phyloP scores from a whole-genome alignment of 2,888 invertebrate genomes.

The Caenorhabditis parvicauda region DNA sequence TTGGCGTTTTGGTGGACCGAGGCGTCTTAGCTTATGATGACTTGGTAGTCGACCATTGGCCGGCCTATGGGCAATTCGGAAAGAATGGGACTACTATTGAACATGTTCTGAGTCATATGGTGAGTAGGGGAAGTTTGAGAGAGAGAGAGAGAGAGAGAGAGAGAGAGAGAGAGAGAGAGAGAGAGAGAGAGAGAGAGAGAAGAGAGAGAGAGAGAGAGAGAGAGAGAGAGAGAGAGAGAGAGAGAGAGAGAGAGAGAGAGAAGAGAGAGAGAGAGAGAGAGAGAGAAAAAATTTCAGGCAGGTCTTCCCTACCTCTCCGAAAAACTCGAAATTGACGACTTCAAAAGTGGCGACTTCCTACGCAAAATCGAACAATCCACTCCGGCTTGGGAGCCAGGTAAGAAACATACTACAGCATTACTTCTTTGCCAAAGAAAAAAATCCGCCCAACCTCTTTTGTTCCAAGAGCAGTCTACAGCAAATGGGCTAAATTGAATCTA shows the following conservation, averaged over 20 bases:
- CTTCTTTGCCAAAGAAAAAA: background rate
- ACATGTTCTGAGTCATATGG: constrained; percentile 64
- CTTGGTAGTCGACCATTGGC: constrained; percentile 63
- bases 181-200: too few relatives aligned
- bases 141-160: too few relatives aligned
- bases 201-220: too few relatives aligned
- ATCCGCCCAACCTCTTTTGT: too few relatives aligned
- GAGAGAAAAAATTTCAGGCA: constrained; percentile 61
- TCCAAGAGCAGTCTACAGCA: background rate
- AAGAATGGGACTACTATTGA: constrained; percentile 64
- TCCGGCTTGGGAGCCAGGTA: constrained; percentile 63
- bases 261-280: too few relatives aligned
- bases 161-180: too few relatives aligned
- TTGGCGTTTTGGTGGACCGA: constrained; percentile 63
- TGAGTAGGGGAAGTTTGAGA: too few relatives aligned
- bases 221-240: too few relatives aligned
- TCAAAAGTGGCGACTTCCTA: constrained; percentile 10
- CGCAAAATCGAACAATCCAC: constrained; percentile 58
- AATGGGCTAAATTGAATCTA: too few relatives aligned
- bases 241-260: background rate
- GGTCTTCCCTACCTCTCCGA: constrained; percentile 62
- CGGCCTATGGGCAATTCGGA: constrained; percentile 64
- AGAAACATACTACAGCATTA: background rate
- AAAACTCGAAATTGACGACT: constrained; percentile 14
- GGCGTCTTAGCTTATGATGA: constrained; percentile 63